Percentiles rank a stretch among this genome's conserved stretches.
These are phyloP conservation scores for Pararge aegeria DNA, from an alignment of 1,140 invertebrate species.

Conservation along the genomic window DNA sequence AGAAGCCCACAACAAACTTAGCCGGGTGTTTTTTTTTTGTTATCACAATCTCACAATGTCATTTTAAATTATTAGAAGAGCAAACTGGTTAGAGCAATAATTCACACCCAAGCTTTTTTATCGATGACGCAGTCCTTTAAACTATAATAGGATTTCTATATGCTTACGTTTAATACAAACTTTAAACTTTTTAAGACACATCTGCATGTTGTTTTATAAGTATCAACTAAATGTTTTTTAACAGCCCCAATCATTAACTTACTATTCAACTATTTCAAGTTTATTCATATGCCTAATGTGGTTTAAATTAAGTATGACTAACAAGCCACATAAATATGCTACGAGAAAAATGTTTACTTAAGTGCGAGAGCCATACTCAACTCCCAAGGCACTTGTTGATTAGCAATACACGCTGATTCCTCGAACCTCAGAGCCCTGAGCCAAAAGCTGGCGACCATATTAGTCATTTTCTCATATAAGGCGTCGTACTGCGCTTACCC, in stretches of 20 bases:
- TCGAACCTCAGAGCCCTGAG: slow-evolving; percentile 43
- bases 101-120: no score
- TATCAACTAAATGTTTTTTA: not conserved
- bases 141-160: no score
- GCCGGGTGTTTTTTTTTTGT: no score
- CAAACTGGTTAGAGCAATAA: no score
- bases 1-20: no score
- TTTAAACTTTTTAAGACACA: no score
- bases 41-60: no score
- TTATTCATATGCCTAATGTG: not conserved
- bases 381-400: slow-evolving; percentile 23
- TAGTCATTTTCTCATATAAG: slow-evolving; percentile 68
- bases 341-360: slow-evolving; percentile 15
- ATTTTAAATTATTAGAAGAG: no score
- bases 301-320: not conserved
- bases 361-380: not conserved
- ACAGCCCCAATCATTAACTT: not conserved
- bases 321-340: not conserved
- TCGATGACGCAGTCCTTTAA: no score
- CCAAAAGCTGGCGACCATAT: slow-evolving; percentile 46
- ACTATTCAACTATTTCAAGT: not conserved
- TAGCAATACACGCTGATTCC: slow-evolving; percentile 30
- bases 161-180: no score
- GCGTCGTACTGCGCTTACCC: slow-evolving; percentile 48
- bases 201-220: no score